These are phyloP conservation scores for Lophotriccus pileatus DNA, from an alignment of 2,797 vertebrate genomes.

Conservation along the genomic window DNA sequence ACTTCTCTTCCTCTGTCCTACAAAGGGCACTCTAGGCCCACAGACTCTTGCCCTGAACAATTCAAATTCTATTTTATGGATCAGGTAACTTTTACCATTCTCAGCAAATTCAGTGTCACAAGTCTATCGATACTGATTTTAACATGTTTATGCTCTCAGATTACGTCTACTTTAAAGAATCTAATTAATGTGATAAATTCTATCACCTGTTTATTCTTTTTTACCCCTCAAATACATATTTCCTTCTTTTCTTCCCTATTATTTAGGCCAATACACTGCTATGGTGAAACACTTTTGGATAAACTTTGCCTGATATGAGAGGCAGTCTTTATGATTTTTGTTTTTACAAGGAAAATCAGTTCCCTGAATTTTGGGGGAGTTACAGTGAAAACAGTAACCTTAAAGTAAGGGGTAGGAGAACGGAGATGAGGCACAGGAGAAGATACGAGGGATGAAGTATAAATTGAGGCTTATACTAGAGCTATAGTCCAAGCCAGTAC, in stretches of 20 bases:
- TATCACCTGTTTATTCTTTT: background rate
- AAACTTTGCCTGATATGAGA: background rate
- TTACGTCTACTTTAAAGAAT: background rate
- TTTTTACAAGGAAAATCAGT: background rate
- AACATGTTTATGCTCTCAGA: background rate
- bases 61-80: background rate
- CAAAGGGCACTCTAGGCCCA: background rate
- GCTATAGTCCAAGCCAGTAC: background rate
- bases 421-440: background rate
- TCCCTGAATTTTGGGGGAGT: background rate
- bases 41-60: background rate
- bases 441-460: background rate
- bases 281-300: background rate
- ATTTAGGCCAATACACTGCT: background rate
- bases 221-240: background rate
- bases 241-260: background rate
- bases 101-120: background rate
- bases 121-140: background rate
- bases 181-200: background rate
- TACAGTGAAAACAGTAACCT: background rate
- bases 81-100: background rate
- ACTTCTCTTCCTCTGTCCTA: background rate
- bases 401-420: background rate
- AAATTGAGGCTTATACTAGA: background rate
- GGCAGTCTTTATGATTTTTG: background rate